A percentile compares a stretch with the other conserved stretches of the same genome.
These are phyloP conservation scores for Lutjanus campechanus DNA, from an alignment of 2,797 vertebrate genomes.

Conservation along the genomic window DNA sequence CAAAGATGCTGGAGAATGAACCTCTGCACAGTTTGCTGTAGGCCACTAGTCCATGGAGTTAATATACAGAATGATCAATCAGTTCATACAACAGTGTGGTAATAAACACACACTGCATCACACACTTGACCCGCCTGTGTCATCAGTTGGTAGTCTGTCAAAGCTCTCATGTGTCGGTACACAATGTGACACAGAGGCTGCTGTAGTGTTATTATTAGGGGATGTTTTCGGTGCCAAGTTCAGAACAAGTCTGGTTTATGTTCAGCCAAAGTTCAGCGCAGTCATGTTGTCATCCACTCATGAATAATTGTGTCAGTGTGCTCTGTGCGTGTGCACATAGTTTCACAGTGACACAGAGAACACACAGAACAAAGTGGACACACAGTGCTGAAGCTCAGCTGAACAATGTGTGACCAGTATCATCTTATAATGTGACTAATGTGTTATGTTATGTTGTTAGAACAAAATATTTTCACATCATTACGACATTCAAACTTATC, in stretches of 20 bases:
- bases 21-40: neutral
- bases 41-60: neutral
- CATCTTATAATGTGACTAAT: too few species aligned
- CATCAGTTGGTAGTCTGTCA: neutral
- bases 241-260: neutral
- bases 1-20: neutral
- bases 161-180: neutral
- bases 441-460: too few species aligned
- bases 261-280: neutral
- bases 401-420: neutral
- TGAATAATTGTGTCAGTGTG: neutral
- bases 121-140: neutral
- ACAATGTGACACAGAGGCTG: neutral
- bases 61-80: neutral
- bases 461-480: too few species aligned
- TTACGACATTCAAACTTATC: too few species aligned
- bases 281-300: neutral
- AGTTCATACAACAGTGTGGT: neutral
- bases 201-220: neutral
- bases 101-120: neutral
- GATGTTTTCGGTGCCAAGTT: conserved; percentile 4
- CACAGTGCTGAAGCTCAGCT: neutral
- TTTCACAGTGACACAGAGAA: neutral
- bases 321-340: neutral
- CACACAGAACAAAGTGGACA: conserved; percentile 1